Percentiles rank a stretch among this genome's conserved stretches.
phyloP scores from a whole-genome alignment of 2,113 vertebrate genomes.

The Catharus bicknelli region DNA sequence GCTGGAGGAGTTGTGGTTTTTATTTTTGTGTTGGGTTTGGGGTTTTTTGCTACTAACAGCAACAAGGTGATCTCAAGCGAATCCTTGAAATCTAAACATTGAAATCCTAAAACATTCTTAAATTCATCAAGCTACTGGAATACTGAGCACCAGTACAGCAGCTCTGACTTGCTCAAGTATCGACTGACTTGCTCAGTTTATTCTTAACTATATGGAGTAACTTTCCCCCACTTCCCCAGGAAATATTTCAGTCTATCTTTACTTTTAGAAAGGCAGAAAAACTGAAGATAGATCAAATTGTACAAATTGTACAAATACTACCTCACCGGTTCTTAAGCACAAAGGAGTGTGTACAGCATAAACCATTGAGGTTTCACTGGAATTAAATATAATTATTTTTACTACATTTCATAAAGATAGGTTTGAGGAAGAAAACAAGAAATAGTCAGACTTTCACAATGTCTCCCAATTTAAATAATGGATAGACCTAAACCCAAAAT shows the following conservation, averaged over 20 bases:
- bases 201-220: neutral
- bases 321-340: neutral
- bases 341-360: neutral
- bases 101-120: rapidly evolving
- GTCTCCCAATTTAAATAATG: neutral
- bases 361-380: rapidly evolving
- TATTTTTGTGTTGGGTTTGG: neutral
- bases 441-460: neutral
- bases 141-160: neutral
- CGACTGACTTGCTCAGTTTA: neutral
- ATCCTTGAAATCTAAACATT: no score
- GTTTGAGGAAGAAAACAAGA: neutral
- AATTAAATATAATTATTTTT: neutral
- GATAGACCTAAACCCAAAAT: neutral
- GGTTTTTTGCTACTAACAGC: neutral
- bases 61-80: neutral
- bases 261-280: neutral
- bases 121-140: neutral
- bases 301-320: neutral
- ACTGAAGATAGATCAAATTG: neutral
- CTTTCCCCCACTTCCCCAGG: neutral
- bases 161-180: neutral
- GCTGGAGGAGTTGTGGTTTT: rapidly evolving
- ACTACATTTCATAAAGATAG: neutral
- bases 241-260: neutral